Evolutionary conservation across 1,140 invertebrate genomes (phyloP), one percentile per base, ranked within the genome.

Genomic region (Fopius arisanus): DNA sequence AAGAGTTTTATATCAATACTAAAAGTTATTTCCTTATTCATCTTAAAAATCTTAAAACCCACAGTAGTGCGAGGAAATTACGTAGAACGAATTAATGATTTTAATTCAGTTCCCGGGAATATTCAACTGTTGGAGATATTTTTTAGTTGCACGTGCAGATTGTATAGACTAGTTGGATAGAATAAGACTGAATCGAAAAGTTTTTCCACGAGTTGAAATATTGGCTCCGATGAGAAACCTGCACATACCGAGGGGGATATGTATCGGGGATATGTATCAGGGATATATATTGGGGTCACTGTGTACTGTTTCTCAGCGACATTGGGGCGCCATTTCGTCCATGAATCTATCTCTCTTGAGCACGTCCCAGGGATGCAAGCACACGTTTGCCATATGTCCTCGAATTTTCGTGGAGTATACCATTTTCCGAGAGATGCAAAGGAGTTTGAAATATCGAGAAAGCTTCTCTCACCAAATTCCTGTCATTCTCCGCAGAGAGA

Each of bases 261-360:
- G 63, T 70, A 63, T 33, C 14, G 54, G 33, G 54, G 31, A 26
- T 59, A 59, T 59, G 19, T 59, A 59, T 59, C 43, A n/a, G 6
- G 19, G 21, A 59, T 59, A 59, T 59, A 59, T 59, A 59, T 59
- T 14, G 54, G 54, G 23, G 23, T 59, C 23, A 28, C 54, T 59
- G 54, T 59, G 41, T 41, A 29, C 28, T 69, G 40, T 23, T 40
- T 23, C 54, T 26, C 67, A 72, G 63, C 70, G 70, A 66, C 70
- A 66, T 9, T 23, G 26, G 37, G 70, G 74, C 77, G 77, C 77
- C 77, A 70, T 67, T 76, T 75, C 65, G 72, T 66, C 72, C 75
- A 76, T 76, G 73, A 78, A 78, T 78, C 72, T 76, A 10, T 54
- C 37, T 28, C 62, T 19, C 21, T 51, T 70, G 29, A 33, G 9